These are phyloP conservation scores for Triplophysa bombifrons DNA, from an alignment of 2,797 vertebrate species.

Conservation along the genomic window DNA sequence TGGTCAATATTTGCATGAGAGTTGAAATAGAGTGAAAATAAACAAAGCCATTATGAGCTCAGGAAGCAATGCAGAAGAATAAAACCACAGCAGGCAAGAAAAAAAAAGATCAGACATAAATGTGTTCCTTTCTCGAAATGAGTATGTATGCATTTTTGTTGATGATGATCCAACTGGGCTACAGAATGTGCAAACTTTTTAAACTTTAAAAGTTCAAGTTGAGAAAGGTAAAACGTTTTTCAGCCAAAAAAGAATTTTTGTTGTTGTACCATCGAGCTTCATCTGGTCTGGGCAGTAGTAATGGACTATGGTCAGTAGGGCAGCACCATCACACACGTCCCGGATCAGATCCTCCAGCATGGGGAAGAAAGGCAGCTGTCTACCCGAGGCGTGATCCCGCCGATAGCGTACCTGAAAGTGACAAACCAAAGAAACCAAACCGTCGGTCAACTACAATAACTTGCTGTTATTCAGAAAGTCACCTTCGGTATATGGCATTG, in stretches of 20 bases:
- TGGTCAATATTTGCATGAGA: constrained; percentile 21
- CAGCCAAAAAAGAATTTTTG: not conserved
- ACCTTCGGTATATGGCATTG: not conserved
- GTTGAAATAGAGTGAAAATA: not conserved
- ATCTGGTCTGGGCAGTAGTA: constrained; percentile 95
- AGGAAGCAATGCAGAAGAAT: not conserved
- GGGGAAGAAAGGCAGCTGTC: constrained; percentile 89
- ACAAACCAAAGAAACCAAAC: constrained; percentile 43
- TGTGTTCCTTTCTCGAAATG: no score
- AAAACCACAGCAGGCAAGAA: not conserved
- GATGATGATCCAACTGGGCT: no score
- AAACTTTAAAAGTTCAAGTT: not conserved
- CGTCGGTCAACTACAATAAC: constrained; percentile 30
- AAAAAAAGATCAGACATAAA: not conserved
- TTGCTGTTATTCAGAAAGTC: not conserved
- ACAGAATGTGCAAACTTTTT: no score
- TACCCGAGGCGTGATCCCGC: constrained; percentile 87
- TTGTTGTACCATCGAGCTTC: constrained; percentile 91
- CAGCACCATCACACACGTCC: constrained; percentile 91
- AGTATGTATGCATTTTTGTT: no score
- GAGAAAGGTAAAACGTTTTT: not conserved
- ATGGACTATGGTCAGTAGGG: constrained; percentile 91
- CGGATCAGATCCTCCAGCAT: constrained; percentile 93
- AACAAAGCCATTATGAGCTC: not conserved
- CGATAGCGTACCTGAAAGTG: constrained; percentile 90